Evolutionary conservation across 2,113 vertebrate species (phyloP).

Genomic region (Mustela nigripes): DNA sequence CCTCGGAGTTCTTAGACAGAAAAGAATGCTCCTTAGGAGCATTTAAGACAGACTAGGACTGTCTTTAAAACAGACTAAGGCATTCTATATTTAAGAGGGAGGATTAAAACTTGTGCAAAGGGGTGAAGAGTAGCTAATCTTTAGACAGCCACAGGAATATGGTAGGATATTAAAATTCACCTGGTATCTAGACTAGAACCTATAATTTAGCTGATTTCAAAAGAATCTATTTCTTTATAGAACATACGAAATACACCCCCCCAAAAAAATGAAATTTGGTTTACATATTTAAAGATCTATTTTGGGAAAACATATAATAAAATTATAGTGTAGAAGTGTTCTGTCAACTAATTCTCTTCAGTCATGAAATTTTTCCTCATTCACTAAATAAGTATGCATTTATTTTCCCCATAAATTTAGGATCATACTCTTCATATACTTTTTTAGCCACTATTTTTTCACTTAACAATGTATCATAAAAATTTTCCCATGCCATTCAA

Average conservation of each 20-base stretch:
- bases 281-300: background rate
- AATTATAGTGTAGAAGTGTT: background rate
- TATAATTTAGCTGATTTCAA: slow-evolving; percentile 3
- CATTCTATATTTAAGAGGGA: slow-evolving; percentile 9
- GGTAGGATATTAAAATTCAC: background rate
- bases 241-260: background rate
- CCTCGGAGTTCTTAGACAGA: background rate
- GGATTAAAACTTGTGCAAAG: background rate
- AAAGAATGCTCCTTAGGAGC: background rate
- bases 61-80: background rate
- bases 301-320: background rate
- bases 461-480: slow-evolving; percentile 1
- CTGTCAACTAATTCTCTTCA: background rate
- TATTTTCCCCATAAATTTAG: background rate
- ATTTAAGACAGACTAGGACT: background rate
- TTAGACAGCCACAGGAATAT: background rate
- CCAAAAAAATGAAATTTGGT: slow-evolving; percentile 34
- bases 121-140: background rate
- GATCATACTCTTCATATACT: background rate
- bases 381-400: background rate
- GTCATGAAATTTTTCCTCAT: background rate
- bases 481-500: background rate
- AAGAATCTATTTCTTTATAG: background rate
- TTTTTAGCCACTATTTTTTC: background rate
- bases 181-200: background rate